Conservation (phyloP, 2,113 vertebrate species). For the Tachuris rubrigastra region DNA sequence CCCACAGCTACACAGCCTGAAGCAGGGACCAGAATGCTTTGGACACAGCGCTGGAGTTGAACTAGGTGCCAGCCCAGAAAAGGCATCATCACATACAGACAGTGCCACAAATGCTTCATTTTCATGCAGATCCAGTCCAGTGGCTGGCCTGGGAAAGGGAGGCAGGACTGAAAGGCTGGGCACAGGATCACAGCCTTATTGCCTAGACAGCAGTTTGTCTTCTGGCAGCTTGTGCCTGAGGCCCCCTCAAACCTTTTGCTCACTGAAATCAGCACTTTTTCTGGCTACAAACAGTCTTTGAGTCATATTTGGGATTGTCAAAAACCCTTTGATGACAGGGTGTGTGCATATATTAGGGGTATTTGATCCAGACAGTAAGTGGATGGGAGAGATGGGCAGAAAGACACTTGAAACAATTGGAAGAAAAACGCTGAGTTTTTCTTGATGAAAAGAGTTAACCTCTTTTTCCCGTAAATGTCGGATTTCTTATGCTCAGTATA, state of each 20-base stretch:
- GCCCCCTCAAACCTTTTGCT: not conserved
- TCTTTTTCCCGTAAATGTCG: not conserved
- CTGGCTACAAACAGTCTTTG: not conserved
- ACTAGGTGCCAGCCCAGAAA: not conserved
- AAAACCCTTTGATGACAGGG: not conserved
- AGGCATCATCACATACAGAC: not conserved
- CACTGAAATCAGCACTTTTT: not conserved
- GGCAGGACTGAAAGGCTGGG: not conserved
- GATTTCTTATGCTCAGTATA: not conserved
- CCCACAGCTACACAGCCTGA: not conserved
- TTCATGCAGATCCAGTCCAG: not conserved
- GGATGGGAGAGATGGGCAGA: not conserved
- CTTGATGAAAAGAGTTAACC: too few relatives aligned
- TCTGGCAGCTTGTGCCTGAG: not conserved
- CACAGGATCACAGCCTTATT: constrained; percentile 4
- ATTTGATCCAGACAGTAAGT: not conserved
- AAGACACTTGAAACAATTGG: not conserved
- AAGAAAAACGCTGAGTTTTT: not conserved
- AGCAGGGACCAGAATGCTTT: not conserved
- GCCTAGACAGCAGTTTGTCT: not conserved
- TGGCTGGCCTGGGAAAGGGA: not conserved
- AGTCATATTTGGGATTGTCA: not conserved
- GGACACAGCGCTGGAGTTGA: not conserved
- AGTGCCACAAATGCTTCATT: not conserved
- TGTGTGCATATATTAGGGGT: not conserved